These are phyloP conservation scores for Philopotamus ludificatus DNA, from an alignment of 1,140 invertebrate genomes.

Conservation along the genomic window DNA sequence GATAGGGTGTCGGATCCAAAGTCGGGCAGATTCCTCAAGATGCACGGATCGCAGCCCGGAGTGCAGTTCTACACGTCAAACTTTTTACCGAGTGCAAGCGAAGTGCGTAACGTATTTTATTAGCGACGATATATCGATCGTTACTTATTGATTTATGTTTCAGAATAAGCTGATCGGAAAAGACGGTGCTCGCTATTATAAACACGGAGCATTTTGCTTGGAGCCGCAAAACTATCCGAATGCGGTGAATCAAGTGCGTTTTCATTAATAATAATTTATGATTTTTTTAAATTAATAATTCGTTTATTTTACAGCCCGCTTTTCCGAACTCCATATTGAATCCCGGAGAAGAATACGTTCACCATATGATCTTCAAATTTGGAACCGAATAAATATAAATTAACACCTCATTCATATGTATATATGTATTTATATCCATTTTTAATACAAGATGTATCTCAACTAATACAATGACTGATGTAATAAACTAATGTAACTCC, in stretches of 20 bases:
- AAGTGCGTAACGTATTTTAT: background rate
- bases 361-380: conserved; percentile 36
- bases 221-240: conserved; percentile 94
- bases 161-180: conserved; percentile 67
- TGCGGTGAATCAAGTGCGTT: conserved; percentile 72
- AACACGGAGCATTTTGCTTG: conserved; percentile 82
- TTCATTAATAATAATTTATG: conserved; percentile 1
- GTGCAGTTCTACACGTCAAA: conserved; percentile 89
- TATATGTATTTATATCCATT: too few species aligned
- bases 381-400: background rate
- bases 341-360: conserved; percentile 33
- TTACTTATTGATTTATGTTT: background rate
- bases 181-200: conserved; percentile 64
- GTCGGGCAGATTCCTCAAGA: conserved; percentile 71
- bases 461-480: too few species aligned
- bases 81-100: conserved; percentile 61
- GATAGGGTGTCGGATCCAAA: conserved; percentile 64
- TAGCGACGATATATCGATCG: background rate
- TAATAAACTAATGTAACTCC: too few species aligned
- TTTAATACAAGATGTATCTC: too few species aligned
- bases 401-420: too few species aligned
- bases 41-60: conserved; percentile 83
- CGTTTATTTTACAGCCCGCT: conserved; percentile 25
- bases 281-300: conserved; percentile 3
- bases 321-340: conserved; percentile 30